A percentile compares a stretch with the other conserved stretches of the same genome.
phyloP scores from a whole-genome alignment of 2,888 invertebrate genomes.

The Agrotis segetum region DNA sequence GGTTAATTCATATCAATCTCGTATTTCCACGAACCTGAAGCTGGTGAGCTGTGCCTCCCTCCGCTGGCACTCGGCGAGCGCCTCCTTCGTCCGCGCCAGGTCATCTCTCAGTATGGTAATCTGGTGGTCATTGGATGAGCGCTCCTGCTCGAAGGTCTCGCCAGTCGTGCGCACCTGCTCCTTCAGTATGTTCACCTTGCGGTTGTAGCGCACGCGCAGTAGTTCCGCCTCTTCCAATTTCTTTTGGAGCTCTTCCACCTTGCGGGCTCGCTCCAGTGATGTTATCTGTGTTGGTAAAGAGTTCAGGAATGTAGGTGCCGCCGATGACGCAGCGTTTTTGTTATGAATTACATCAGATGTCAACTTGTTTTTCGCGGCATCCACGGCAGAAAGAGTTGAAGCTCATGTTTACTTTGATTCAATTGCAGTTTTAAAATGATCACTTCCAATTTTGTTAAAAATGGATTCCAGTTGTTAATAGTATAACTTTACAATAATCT shows the following conservation, averaged over 20 bases:
- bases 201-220: slow-evolving; percentile 93
- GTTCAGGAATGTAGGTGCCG: background rate
- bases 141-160: slow-evolving; percentile 93
- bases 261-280: slow-evolving; percentile 95
- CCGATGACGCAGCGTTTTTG: slow-evolving; percentile 14
- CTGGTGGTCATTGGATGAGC: slow-evolving; percentile 93
- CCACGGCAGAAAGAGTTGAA: background rate
- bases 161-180: slow-evolving; percentile 93
- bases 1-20: background rate
- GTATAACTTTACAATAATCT: slow-evolving; percentile 17
- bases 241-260: slow-evolving; percentile 96
- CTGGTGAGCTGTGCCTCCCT: slow-evolving; percentile 95
- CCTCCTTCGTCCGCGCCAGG: slow-evolving; percentile 93
- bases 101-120: slow-evolving; percentile 94
- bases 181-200: slow-evolving; percentile 93
- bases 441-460: background rate
- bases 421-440: slow-evolving; percentile 13
- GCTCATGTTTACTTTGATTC: slow-evolving; percentile 5
- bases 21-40: slow-evolving; percentile 89
- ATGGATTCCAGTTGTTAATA: background rate
- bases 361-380: slow-evolving; percentile 2
- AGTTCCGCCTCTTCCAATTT: slow-evolving; percentile 95
- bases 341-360: background rate
- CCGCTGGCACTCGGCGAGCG: slow-evolving; percentile 93
- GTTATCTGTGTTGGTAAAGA: slow-evolving; percentile 91